Percentiles rank a stretch among this genome's conserved stretches.
phyloP scores from a whole-genome alignment of 2,888 invertebrate species.

The Folsomia manolachei region DNA sequence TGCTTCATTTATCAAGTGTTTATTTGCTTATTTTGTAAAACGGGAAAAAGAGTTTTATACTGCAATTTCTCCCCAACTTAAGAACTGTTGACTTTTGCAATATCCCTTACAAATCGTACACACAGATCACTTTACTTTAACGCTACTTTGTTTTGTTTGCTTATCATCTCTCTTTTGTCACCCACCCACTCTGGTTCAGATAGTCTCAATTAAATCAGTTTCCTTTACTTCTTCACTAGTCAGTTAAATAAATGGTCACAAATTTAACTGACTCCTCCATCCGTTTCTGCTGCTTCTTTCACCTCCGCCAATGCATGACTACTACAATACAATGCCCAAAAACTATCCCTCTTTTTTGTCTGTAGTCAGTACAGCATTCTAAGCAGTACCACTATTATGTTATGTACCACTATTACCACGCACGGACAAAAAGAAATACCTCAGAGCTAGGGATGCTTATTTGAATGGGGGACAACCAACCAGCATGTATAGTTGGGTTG shows the following conservation, averaged over 20 bases:
- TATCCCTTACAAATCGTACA: background rate
- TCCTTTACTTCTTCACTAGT: background rate
- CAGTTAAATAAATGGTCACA: background rate
- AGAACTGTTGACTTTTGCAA: background rate
- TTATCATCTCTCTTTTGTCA: background rate
- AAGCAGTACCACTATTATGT: too few relatives aligned
- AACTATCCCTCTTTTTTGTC: background rate
- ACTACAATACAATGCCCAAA: background rate
- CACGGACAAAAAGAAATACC: conserved; percentile 15
- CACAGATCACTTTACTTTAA: background rate
- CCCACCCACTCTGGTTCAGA: background rate
- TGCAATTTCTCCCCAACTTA: background rate
- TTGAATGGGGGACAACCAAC: conserved; percentile 12
- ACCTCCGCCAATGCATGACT: background rate
- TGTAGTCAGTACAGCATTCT: background rate
- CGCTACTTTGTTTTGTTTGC: too few relatives aligned
- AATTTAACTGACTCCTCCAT: background rate
- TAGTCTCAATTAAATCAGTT: background rate
- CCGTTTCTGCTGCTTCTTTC: background rate
- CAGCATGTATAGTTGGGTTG: background rate
- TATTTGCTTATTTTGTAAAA: background rate
- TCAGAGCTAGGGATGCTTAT: background rate
- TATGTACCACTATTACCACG: too few relatives aligned
- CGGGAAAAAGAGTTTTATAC: background rate
- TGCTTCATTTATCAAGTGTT: background rate